Base-by-base conservation (phyloP, 1,140 invertebrate genomes). In the Oncopeltus fasciatus region DNA sequence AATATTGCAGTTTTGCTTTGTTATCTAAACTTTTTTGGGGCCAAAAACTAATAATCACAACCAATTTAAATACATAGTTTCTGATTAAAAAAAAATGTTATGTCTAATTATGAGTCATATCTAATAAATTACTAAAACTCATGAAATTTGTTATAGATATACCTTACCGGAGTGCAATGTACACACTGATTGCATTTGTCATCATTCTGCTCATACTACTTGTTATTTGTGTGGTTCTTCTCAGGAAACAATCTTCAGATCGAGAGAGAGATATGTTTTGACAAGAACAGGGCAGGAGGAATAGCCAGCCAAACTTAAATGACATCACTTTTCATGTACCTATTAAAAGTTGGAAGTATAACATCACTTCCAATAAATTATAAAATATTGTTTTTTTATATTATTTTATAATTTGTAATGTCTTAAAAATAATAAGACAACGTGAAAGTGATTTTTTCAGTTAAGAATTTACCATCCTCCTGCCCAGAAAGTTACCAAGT, bases 141-240 rank as follows among this genome's bases (percentile, higher is more conserved):
- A n/a, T n/a, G n/a, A n/a, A n/a, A n/a, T n/a, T n/a, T n/a, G n/a
- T 71, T 69, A 67, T 56, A 71, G 71, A 63, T 68, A 70, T 65
- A 68, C 72, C 63, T 65, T 76, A 69, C 56, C 66, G 73, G 43
- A 74, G 75, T 67, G 75, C 73, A 24, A 75, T 76, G 72, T 77
- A 75, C 65, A 76, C 74, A 1, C 68, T 77, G 26, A 69, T 76
- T 5, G 74, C 69, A 16, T 67, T 77, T 28, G 72, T 77, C 1
- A 61, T 74, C 38, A 71, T 72, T 5, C 67, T 77, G n/a, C 67
- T 76, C 3, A 67, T 68, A 9, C 64, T 77, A 49, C 69, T 77
- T 1, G 66, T 74, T 27, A 69, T 76, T 9, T 76, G 75, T 63
- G 71, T 76, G 12, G 67, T 76, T 27, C 67, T 77, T n/a, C 68